Evolutionary conservation across 2,888 invertebrate genomes (phyloP), one percentile per base, ranked within the genome.

Genomic region (Himalopsyche japonica): DNA sequence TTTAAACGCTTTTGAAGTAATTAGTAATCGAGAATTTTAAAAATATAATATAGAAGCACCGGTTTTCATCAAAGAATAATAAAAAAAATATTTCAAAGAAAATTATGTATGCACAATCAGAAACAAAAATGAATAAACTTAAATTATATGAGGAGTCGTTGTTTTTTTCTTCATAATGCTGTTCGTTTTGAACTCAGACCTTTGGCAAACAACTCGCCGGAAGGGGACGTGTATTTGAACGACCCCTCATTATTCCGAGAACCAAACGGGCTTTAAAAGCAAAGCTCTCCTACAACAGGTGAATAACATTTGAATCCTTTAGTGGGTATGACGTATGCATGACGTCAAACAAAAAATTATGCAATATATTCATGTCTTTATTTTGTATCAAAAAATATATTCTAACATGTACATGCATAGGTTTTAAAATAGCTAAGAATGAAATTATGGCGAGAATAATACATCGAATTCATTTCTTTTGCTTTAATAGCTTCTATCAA

Each of bases 171-270:
- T 70, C 27, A 15, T 27, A 30, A 70, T 27, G 70, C 70, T 70
- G 70, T 27, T 70, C 70, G 70, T 70, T 70, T 70, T 27, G 30
- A 70, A 70, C 27, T 70, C 47, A 43, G 78, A 78, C 78, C 37
- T 78, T 78, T 78, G 24, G 78, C 37, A 78, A 78, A 78, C 37
- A 78, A 78, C 37, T 15, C 78, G 47, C 78, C 12, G 15, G 70
- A 70, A 34, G 32, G 80, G 24, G 18, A 48, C 43, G 20, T 48
- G 47, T 49, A 48, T 80, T 80, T 80, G 80, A 80, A 70, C 43
- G 64, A 70, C 64, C 81, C 34, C 81, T 81, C 81, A 81, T 81
- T 81, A 81, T 48, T 80, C 81, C 64, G 81, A 48, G 34, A 80
- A 34, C 80, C 80, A 49, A 78, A 78, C 37, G 78, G 47, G 47